Conservation (phyloP, 2,113 vertebrate genomes). For the Osmerus mordax region DNA sequence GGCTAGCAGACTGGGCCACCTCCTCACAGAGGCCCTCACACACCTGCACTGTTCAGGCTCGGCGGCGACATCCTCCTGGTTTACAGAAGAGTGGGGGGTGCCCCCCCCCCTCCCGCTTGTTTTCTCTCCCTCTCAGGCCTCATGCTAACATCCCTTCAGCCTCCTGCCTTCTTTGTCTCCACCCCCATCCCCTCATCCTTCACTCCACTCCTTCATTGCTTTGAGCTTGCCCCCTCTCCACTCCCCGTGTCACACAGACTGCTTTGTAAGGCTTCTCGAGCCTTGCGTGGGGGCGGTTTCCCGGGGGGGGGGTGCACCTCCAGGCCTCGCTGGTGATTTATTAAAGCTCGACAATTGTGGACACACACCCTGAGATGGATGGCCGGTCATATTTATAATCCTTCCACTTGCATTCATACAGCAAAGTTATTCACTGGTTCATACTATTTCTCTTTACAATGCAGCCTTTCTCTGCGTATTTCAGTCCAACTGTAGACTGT, state of each 20-base stretch:
- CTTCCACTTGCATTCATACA: conserved; percentile 15
- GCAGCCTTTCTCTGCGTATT: conserved; percentile 3
- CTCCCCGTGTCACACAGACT: conserved; percentile 42
- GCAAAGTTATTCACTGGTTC: conserved; percentile 8
- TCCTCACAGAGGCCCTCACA: too few species aligned
- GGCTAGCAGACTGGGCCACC: too few species aligned
- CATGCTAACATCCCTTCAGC: conserved; percentile 7
- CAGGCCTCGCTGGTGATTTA: conserved; percentile 51
- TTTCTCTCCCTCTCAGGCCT: conserved; percentile 28
- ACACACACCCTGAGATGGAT: conserved; percentile 42
- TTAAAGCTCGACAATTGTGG: conserved; percentile 44
- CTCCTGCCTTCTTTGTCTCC: conserved; percentile 30
- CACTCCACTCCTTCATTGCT: conserved; percentile 28
- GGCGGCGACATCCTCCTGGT: too few species aligned
- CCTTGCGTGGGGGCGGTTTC: conserved; percentile 19
- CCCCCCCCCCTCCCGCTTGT: neutral
- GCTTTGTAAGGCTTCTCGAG: conserved; percentile 57
- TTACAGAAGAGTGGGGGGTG: too few species aligned
- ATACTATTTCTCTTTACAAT: neutral
- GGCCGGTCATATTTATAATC: conserved; percentile 28
- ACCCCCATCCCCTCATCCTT: conserved; percentile 42
- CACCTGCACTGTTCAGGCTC: too few species aligned
- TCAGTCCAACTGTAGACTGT: too few species aligned
- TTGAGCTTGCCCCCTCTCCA: neutral
- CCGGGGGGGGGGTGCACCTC: conserved; percentile 3